Percentiles rank a stretch among this genome's conserved stretches.
phyloP scores from a whole-genome alignment of 2,797 vertebrate species.

The Limnodromus scolopaceus region DNA sequence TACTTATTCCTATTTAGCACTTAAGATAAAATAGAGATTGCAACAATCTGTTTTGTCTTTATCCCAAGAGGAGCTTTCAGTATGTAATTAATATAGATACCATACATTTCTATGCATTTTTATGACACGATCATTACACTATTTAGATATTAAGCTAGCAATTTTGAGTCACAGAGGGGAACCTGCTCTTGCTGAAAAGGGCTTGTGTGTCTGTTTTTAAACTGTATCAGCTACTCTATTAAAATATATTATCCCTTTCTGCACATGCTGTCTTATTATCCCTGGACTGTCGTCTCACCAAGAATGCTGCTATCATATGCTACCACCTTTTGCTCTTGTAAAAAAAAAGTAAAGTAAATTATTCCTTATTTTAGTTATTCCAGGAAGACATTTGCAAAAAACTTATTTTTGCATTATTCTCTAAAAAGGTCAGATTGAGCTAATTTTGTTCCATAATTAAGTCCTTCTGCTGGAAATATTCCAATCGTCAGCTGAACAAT shows the following conservation, averaged over 20 bases:
- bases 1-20: background rate
- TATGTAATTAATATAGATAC: background rate
- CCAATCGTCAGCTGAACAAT: slow-evolving; percentile 59
- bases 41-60: background rate
- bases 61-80: background rate
- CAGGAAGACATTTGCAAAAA: slow-evolving; percentile 19
- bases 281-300: background rate
- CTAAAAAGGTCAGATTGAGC: slow-evolving; percentile 57
- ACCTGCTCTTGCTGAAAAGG: background rate
- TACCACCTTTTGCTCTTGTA: slow-evolving; percentile 25
- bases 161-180: slow-evolving; percentile 25
- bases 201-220: background rate
- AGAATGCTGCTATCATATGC: background rate
- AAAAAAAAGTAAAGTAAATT: slow-evolving; percentile 20
- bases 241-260: slow-evolving; percentile 28
- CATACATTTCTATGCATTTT: background rate
- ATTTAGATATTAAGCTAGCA: background rate
- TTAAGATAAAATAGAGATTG: background rate
- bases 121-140: background rate
- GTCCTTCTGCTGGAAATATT: slow-evolving; percentile 54
- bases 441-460: slow-evolving; percentile 64
- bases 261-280: background rate
- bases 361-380: slow-evolving; percentile 44
- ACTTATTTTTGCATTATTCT: slow-evolving; percentile 49
- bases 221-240: slow-evolving; percentile 11